A percentile compares a stretch with the other conserved stretches of the same genome.
phyloP scores from a whole-genome alignment of 2,113 vertebrate species.

The Tenrec ecaudatus region DNA sequence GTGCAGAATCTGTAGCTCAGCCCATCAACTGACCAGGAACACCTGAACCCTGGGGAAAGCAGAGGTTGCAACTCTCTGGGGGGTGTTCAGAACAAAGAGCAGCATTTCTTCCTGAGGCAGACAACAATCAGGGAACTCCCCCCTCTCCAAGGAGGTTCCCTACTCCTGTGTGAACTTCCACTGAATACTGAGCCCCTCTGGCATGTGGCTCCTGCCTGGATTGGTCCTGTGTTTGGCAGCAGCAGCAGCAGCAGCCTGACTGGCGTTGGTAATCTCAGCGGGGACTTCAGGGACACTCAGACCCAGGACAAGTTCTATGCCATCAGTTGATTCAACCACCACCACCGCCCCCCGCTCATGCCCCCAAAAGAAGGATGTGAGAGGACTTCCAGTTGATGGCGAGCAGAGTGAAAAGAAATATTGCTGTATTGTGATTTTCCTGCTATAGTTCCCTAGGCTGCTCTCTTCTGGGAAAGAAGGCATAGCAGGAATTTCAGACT shows the following conservation, averaged over 20 bases:
- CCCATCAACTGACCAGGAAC: neutral
- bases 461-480: neutral
- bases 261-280: fast-evolving
- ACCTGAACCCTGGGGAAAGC: neutral
- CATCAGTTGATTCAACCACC: neutral
- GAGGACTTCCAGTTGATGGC: neutral
- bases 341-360: too few relatives aligned
- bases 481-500: neutral
- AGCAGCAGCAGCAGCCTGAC: neutral
- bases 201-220: neutral
- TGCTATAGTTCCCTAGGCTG: neutral
- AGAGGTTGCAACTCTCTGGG: neutral
- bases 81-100: neutral
- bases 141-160: neutral
- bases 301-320: neutral
- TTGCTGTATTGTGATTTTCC: neutral
- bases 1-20: neutral
- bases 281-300: neutral
- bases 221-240: neutral
- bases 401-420: neutral
- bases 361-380: neutral
- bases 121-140: fast-evolving
- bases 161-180: neutral
- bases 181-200: fast-evolving
- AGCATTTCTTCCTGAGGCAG: neutral